Conservation (phyloP, 2,113 vertebrate species). For the Microtus pennsylvanicus region DNA sequence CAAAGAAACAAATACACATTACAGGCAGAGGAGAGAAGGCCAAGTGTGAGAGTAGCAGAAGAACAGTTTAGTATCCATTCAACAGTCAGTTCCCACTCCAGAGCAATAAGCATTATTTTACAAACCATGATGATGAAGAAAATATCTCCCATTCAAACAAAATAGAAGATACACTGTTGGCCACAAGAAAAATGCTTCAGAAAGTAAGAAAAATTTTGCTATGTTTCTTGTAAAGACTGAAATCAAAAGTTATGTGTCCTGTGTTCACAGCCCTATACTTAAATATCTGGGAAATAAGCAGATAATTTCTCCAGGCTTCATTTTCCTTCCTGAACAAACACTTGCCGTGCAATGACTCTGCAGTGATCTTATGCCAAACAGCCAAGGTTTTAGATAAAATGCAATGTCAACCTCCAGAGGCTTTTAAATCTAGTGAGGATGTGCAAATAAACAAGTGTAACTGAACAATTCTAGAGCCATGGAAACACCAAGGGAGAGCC, state of each 20-base stretch:
- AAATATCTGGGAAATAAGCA: neutral
- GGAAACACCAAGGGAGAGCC: neutral
- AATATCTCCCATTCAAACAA: neutral
- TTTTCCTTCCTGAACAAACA: constrained; percentile 39
- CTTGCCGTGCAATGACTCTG: neutral
- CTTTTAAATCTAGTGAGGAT: neutral
- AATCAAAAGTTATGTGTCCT: constrained; percentile 4
- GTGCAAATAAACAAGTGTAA: constrained; percentile 22
- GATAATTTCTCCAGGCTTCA: constrained; percentile 17
- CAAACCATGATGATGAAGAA: neutral
- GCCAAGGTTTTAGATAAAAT: neutral
- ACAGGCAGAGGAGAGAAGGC: neutral
- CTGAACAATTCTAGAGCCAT: neutral
- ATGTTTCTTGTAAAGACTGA: constrained; percentile 9
- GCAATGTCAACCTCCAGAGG: neutral
- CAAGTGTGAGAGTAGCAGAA: constrained; percentile 31
- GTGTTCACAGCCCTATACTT: constrained; percentile 6
- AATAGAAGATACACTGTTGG: neutral
- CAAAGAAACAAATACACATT: constrained; percentile 32
- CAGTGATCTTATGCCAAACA: neutral
- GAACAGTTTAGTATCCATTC: neutral
- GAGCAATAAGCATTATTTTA: constrained; percentile 46
- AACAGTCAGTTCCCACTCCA: constrained; percentile 4
- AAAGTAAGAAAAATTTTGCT: neutral
- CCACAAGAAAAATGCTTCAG: neutral